A percentile compares a stretch with the other conserved stretches of the same genome.
These are phyloP conservation scores for Rissa tridactyla DNA, from an alignment of 2,113 vertebrate species.

Conservation along the genomic window DNA sequence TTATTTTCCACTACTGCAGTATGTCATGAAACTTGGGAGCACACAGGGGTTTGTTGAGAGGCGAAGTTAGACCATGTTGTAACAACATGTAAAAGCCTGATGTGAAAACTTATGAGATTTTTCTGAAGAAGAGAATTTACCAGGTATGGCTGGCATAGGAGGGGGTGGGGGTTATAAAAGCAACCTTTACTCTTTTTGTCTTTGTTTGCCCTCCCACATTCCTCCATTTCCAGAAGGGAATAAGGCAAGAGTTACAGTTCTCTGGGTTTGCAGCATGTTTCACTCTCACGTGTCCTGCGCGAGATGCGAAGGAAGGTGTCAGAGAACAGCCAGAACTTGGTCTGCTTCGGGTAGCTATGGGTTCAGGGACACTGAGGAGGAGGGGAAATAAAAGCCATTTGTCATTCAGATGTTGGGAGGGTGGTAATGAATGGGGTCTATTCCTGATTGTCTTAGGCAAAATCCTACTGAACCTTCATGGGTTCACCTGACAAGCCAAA, in stretches of 20 bases:
- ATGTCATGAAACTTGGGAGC: neutral
- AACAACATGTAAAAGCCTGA: rapidly evolving
- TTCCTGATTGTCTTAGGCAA: neutral
- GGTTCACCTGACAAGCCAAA: neutral
- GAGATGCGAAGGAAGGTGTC: neutral
- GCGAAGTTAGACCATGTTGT: neutral
- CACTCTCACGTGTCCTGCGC: rapidly evolving
- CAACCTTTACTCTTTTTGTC: neutral
- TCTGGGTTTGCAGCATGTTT: neutral
- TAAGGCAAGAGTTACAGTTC: neutral
- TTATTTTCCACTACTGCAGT: neutral
- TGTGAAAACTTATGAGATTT: neutral
- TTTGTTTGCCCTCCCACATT: neutral
- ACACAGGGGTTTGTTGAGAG: neutral
- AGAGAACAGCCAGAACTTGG: neutral
- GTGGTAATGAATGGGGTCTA: rapidly evolving
- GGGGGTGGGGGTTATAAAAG: neutral
- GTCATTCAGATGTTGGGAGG: neutral
- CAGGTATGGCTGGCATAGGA: neutral
- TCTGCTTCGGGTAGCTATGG: neutral
- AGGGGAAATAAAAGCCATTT: neutral
- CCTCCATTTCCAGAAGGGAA: neutral
- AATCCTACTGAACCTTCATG: neutral
- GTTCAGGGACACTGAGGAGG: neutral
- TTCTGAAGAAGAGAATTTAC: neutral